Percentiles rank a stretch among this genome's conserved stretches.
Conservation (phyloP, 2,113 vertebrate genomes). For the Hylia prasina region DNA sequence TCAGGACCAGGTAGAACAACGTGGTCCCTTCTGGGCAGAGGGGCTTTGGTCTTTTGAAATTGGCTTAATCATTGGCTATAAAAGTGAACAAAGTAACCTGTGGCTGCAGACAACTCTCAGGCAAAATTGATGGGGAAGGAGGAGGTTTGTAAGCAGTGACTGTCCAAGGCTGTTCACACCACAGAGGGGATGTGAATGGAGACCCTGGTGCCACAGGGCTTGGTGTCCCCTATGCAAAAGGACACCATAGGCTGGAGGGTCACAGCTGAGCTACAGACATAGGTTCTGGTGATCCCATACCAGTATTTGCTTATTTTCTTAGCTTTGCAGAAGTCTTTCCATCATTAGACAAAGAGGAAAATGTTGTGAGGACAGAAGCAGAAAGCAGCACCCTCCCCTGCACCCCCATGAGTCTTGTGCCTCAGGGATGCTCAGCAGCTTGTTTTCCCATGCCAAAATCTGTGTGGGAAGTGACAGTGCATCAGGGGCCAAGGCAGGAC, state of each 20-base stretch:
- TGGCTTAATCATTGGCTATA: neutral
- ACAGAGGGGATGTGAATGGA: fast-evolving
- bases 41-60: neutral
- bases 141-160: neutral
- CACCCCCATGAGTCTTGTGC: neutral
- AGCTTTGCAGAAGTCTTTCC: neutral
- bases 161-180: neutral
- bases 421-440: neutral
- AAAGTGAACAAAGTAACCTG: neutral
- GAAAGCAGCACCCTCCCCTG: neutral
- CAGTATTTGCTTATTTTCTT: neutral
- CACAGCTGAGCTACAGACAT: fast-evolving
- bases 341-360: neutral
- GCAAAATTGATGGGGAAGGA: neutral
- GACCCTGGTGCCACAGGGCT: neutral
- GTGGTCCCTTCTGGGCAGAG: neutral
- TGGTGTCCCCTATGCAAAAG: neutral
- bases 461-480: neutral
- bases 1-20: neutral
- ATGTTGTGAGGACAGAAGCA: neutral
- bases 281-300: neutral
- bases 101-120: neutral
- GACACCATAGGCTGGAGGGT: neutral
- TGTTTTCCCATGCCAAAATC: neutral
- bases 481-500: neutral